Base-by-base conservation (phyloP, 1,140 invertebrate genomes). In the Micrasema minimum region DNA sequence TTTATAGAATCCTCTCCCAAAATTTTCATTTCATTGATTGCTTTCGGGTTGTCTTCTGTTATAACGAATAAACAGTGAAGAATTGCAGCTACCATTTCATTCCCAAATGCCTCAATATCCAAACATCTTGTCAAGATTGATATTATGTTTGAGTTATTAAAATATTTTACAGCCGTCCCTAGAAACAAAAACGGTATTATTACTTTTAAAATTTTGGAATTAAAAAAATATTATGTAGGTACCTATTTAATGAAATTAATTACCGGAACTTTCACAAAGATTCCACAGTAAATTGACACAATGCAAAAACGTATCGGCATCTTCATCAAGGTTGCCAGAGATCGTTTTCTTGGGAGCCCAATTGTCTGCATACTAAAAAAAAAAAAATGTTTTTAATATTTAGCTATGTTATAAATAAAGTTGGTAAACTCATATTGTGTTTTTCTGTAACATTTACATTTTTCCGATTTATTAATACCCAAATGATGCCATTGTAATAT, bases 11-110 rank as follows among this genome's bases (percentile, higher is more conserved):
- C 77, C 64, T 87, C 85, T 51, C 79, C 80, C 55, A 77, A 82
- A 16, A 77, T 59, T 68, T 83, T 82, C 7, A 90, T 76, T 75
- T 87, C 81, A 31, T 81, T 77, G 73, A 87, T 80, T 1, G 85
- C 85, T 51, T 77, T 75, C 7, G 80, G 74, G 80, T 92, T 92
- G 51, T 91, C 89, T 81, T 92, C 91, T 1, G 88, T 85, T 50
- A 91, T 84, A 31, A 90, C 89, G 66, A 90, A 81, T 12, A 92
- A 79, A 75, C 88, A 91, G 69, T 91, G 89, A 22, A 87, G 83
- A 16, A 88, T 86, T 18, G 88, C 81, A 68, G 87, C 83, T 1
- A 85, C 81, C 55, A 90, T 84, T n/a, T 88, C 85, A 35, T 83
- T 77, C 5, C 88, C 89, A 82, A 89, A 92, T 4, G 80, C 79